phyloP scores from a whole-genome alignment of 2,797 vertebrate genomes.

The Chelmon rostratus region DNA sequence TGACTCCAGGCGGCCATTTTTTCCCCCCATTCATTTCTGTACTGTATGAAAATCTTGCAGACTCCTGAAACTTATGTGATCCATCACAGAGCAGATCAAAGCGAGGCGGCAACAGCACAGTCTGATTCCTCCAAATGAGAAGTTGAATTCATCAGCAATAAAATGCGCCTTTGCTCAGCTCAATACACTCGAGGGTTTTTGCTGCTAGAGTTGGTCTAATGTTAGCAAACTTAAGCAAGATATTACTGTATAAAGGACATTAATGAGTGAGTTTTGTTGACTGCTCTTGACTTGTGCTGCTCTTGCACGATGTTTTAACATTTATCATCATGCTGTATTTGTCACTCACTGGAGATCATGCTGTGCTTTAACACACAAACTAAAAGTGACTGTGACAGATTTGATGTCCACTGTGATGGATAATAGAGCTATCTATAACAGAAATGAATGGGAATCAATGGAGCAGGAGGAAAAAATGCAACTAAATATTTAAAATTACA shows the following conservation, averaged over 20 bases:
- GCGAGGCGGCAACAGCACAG: no score
- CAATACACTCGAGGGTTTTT: background rate
- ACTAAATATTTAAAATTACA: background rate
- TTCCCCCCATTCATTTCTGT: background rate
- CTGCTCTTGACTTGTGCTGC: background rate
- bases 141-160: background rate
- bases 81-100: background rate
- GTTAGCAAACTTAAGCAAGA: background rate
- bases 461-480: background rate
- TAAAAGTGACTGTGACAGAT: background rate
- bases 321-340: background rate
- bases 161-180: background rate
- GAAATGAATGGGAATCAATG: background rate
- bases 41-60: no score
- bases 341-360: background rate
- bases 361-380: background rate
- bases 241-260: background rate
- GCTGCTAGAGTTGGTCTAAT: background rate
- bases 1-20: background rate
- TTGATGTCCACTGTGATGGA: background rate
- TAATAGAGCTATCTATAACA: background rate
- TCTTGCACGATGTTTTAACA: background rate
- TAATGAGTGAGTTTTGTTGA: background rate
- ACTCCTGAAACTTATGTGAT: background rate
- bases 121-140: background rate